Evolutionary conservation across 2,113 vertebrate species (phyloP).

Genomic region (Xerus inauris): DNA sequence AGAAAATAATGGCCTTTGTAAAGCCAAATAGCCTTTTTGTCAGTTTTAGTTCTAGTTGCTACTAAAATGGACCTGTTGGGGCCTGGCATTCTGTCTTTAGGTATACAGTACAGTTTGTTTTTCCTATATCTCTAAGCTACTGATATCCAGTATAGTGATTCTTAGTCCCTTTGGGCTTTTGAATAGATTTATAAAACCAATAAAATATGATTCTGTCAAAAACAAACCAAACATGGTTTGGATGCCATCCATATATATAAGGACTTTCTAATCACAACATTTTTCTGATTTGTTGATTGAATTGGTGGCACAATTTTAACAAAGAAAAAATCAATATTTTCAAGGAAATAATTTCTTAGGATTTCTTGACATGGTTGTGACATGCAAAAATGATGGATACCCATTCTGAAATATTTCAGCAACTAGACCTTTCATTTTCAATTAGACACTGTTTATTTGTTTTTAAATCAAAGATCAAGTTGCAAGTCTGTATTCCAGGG

Average conservation of each 20-base stretch:
- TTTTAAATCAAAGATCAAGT: not conserved
- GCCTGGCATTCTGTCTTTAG: not conserved
- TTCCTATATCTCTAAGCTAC: slow-evolving; percentile 68
- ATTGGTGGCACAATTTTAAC: slow-evolving; percentile 56
- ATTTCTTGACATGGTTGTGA: slow-evolving; percentile 48
- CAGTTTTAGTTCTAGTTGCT: not conserved
- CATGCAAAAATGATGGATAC: slow-evolving; percentile 61
- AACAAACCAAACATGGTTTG: not conserved
- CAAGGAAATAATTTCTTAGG: slow-evolving; percentile 49
- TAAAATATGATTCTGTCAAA: slow-evolving; percentile 57
- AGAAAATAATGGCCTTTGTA: slow-evolving; percentile 47
- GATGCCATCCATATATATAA: slow-evolving; percentile 55
- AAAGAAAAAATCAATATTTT: slow-evolving; percentile 64
- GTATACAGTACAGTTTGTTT: not conserved
- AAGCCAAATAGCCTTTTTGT: slow-evolving; percentile 43
- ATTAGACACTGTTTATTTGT: slow-evolving; percentile 33
- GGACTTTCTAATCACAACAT: slow-evolving; percentile 24
- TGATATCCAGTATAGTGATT: slow-evolving; percentile 52
- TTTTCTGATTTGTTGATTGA: slow-evolving; percentile 46
- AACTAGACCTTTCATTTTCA: slow-evolving; percentile 55
- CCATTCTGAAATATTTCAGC: slow-evolving; percentile 51
- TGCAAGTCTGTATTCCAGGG: not conserved
- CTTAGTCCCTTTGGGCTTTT: slow-evolving; percentile 41
- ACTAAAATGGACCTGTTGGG: not conserved
- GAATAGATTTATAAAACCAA: slow-evolving; percentile 71